These are phyloP conservation scores for Zaprionus nigranus DNA, from an alignment of 1,140 invertebrate species.

Conservation along the genomic window DNA sequence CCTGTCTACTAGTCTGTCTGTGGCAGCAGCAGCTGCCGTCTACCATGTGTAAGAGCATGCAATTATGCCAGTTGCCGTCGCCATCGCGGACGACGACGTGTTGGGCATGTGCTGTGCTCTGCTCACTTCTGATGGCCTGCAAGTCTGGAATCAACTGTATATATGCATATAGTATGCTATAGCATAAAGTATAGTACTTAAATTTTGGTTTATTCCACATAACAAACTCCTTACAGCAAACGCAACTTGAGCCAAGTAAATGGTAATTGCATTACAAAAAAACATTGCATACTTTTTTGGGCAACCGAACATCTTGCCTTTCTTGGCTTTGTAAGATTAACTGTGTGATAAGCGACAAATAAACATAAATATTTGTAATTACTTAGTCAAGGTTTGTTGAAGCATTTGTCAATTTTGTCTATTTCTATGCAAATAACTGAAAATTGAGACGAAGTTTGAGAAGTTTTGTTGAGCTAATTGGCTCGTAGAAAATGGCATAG, in stretches of 20 bases:
- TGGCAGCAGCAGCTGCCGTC: constrained; percentile 1
- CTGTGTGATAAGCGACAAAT: not conserved
- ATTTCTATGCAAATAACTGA: not conserved
- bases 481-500: too few species aligned
- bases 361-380: not conserved
- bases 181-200: not conserved
- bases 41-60: constrained; percentile 53
- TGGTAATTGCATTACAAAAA: not conserved
- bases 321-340: too few species aligned
- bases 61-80: constrained; percentile 57
- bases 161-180: not conserved
- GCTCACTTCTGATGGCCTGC: not conserved
- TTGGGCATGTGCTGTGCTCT: not conserved
- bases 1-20: not conserved
- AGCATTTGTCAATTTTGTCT: not conserved
- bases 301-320: too few species aligned
- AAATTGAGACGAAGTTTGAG: too few species aligned
- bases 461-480: too few species aligned
- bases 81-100: not conserved
- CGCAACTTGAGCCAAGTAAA: not conserved
- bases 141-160: not conserved
- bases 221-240: not conserved
- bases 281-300: not conserved
- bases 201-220: not conserved
- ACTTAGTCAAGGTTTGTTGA: not conserved